Percentiles rank a stretch among this genome's conserved stretches.
These are phyloP conservation scores for Nibea coibor DNA, from an alignment of 2,113 vertebrate genomes.

Conservation along the genomic window DNA sequence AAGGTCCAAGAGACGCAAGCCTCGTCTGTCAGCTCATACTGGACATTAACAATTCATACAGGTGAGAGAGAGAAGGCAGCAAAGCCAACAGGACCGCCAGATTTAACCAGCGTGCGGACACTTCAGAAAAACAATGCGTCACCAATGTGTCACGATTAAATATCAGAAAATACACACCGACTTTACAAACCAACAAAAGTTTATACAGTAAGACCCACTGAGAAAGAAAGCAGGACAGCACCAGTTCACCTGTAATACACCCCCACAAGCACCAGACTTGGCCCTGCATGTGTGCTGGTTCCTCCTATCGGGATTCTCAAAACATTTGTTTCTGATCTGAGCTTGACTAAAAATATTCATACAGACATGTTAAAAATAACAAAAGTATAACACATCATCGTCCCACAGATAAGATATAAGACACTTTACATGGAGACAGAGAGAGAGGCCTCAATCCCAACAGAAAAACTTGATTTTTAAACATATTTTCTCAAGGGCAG, in stretches of 20 bases:
- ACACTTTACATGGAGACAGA: constrained; percentile 23
- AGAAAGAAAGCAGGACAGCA: constrained; percentile 41
- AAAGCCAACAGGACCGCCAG: neutral
- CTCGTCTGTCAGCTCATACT: neutral
- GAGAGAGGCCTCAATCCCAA: neutral
- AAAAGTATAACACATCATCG: neutral
- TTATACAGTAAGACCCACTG: constrained; percentile 51
- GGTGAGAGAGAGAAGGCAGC: neutral
- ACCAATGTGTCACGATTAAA: constrained; percentile 35
- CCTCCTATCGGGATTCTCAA: neutral
- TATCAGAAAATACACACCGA: neutral
- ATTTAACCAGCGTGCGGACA: neutral
- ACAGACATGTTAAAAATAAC: constrained; percentile 17
- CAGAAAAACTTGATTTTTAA: neutral
- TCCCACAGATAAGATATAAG: constrained; percentile 13
- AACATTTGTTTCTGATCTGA: neutral
- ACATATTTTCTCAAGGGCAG: constrained; percentile 15
- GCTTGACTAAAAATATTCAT: constrained; percentile 21
- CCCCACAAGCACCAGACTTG: constrained; percentile 5
- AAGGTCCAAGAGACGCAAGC: neutral
- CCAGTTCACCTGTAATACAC: constrained; percentile 38
- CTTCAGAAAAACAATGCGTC: neutral
- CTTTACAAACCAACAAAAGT: constrained; percentile 13
- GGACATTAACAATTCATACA: constrained; percentile 15
- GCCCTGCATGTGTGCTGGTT: neutral